These are phyloP conservation scores for Lobophora halterata DNA, from an alignment of 2,888 invertebrate species.

Conservation along the genomic window DNA sequence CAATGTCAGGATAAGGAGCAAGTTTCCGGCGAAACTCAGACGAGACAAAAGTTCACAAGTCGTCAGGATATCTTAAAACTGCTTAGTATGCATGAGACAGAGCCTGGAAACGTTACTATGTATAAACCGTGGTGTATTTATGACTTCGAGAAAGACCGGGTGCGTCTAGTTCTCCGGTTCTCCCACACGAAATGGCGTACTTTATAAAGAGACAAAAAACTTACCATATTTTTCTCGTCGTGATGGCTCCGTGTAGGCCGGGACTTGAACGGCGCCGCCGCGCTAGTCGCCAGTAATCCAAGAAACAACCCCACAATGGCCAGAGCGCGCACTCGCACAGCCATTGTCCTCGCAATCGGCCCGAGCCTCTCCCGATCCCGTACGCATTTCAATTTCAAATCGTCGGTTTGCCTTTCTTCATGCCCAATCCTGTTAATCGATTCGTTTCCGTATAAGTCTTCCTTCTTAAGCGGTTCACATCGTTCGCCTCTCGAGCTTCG, in stretches of 20 bases:
- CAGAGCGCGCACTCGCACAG: conserved; percentile 53
- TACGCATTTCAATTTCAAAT: conserved; percentile 71
- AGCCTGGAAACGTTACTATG: conserved; percentile 40
- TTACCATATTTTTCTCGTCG: conserved; percentile 61
- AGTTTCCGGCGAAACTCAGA: conserved; percentile 64
- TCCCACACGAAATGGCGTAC: conserved; percentile 25
- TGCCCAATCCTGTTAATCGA: conserved; percentile 64
- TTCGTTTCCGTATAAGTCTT: conserved; percentile 62
- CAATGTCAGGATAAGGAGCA: conserved; percentile 61
- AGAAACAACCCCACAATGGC: conserved; percentile 57
- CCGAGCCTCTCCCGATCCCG: conserved; percentile 50
- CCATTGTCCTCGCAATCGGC: conserved; percentile 64
- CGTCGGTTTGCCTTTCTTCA: conserved; percentile 55
- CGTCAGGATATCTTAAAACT: conserved; percentile 56
- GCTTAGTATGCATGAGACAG: conserved; percentile 64
- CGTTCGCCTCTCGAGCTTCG: conserved; percentile 45
- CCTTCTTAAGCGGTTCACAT: conserved; percentile 58
- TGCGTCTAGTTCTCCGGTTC: conserved; percentile 25
- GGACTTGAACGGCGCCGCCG: conserved; percentile 55
- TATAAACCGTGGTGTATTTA: conserved; percentile 45
- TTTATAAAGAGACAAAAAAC: conserved; percentile 32
- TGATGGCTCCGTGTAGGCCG: conserved; percentile 52
- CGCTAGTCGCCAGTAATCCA: conserved; percentile 53
- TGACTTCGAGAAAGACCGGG: conserved; percentile 37
- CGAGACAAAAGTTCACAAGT: conserved; percentile 60